These are phyloP conservation scores for Rotaria socialis DNA, from an alignment of 2,888 invertebrate genomes.

Conservation along the genomic window DNA sequence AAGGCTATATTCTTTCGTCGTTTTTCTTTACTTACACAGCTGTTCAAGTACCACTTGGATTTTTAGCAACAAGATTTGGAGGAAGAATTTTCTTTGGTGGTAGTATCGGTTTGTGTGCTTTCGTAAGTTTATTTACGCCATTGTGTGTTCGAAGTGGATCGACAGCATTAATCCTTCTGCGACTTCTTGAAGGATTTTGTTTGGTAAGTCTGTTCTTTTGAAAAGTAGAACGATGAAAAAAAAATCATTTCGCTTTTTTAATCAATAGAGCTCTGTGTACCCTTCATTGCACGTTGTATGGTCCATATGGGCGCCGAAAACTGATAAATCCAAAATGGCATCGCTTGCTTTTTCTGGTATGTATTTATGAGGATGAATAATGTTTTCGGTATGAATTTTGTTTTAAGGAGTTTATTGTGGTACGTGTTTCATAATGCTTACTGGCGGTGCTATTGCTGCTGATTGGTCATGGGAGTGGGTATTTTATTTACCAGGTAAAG, in stretches of 20 bases:
- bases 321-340: constrained; percentile 55
- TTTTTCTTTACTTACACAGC: constrained; percentile 81
- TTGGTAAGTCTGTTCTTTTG: constrained; percentile 64
- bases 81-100: constrained; percentile 78
- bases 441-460: too few species aligned
- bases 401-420: too few species aligned
- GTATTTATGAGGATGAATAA: neutral
- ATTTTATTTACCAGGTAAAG: too few species aligned
- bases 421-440: too few species aligned
- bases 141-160: constrained; percentile 69
- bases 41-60: constrained; percentile 75
- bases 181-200: constrained; percentile 76
- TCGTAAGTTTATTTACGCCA: constrained; percentile 77
- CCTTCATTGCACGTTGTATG: constrained; percentile 58
- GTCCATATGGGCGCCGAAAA: constrained; percentile 59
- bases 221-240: neutral
- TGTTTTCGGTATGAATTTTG: neutral
- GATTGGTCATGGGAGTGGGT: too few species aligned
- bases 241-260: neutral
- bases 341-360: constrained; percentile 59
- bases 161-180: constrained; percentile 69
- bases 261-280: constrained; percentile 56
- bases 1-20: constrained; percentile 74
- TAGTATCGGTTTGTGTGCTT: constrained; percentile 75
- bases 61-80: constrained; percentile 73